phyloP scores from a whole-genome alignment of 2,797 vertebrate genomes.

The Chlorospingus flavigularis region DNA sequence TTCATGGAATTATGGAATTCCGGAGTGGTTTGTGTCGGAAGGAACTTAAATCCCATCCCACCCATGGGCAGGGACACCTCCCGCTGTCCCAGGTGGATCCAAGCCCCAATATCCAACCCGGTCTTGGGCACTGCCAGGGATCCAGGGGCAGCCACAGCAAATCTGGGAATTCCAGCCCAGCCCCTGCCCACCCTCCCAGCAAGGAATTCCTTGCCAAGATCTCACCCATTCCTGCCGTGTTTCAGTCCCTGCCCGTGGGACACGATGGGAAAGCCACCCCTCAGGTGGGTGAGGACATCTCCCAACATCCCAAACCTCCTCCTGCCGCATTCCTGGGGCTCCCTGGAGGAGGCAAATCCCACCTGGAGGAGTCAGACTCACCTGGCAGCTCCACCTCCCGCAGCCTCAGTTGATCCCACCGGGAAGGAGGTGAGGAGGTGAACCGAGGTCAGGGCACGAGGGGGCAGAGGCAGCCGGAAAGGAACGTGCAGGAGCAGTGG shows the following conservation, averaged over 20 bases:
- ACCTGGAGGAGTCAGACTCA: background rate
- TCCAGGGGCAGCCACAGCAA: background rate
- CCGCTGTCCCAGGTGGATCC: accelerated
- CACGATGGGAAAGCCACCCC: background rate
- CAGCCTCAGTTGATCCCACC: background rate
- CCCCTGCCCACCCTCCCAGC: background rate
- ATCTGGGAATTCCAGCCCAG: background rate
- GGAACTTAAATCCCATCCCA: background rate
- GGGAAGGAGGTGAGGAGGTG: background rate
- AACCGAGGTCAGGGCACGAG: background rate
- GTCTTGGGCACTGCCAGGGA: background rate
- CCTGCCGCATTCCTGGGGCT: background rate
- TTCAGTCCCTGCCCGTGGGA: background rate
- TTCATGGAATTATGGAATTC: background rate
- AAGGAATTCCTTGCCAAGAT: background rate
- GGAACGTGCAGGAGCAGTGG: background rate
- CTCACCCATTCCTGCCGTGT: background rate
- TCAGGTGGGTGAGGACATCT: background rate
- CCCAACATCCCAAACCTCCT: background rate
- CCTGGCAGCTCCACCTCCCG: background rate
- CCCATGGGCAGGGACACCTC: background rate
- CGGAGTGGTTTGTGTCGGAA: too few relatives aligned
- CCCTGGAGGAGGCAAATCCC: background rate
- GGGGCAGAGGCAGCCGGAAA: background rate
- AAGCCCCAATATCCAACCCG: accelerated